phyloP scores from a whole-genome alignment of 2,797 vertebrate genomes.

The Fistularia commersonii region DNA sequence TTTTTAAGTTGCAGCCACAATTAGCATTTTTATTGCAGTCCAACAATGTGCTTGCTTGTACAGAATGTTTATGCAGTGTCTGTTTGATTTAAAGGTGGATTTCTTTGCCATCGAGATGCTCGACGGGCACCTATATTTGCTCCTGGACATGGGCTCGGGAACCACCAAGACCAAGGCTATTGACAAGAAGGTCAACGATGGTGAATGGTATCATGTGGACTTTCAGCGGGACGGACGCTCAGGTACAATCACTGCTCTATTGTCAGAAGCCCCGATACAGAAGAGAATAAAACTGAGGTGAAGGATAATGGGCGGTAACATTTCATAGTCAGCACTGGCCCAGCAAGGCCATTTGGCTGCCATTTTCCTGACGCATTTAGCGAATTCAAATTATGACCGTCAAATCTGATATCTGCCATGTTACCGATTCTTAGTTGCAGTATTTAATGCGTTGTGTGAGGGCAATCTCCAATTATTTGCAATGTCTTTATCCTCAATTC shows the following conservation, averaged over 20 bases:
- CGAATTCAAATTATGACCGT: conserved; percentile 15
- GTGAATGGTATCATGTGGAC: conserved; percentile 98
- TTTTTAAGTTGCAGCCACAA: no score
- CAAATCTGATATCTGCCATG: neutral
- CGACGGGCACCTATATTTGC: conserved; percentile 93
- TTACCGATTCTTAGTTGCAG: conserved; percentile 1
- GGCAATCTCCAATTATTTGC: neutral
- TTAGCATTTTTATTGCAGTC: no score
- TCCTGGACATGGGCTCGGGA: conserved; percentile 98
- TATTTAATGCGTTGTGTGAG: conserved; percentile 3
- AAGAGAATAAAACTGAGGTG: no score
- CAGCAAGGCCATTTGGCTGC: conserved; percentile 2
- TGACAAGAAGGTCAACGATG: conserved; percentile 95
- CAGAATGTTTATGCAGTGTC: conserved; percentile 17
- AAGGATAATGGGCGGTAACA: no score
- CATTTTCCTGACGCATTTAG: conserved; percentile 11
- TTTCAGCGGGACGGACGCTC: conserved; percentile 96
- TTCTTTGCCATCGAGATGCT: conserved; percentile 99
- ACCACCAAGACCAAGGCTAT: conserved; percentile 96
- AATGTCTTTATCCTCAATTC: conserved; percentile 8
- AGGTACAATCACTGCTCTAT: conserved; percentile 71
- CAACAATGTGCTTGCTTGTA: no score
- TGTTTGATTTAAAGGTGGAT: conserved; percentile 72
- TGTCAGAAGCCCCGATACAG: neutral
- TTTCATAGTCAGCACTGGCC: conserved; percentile 10